Base-by-base conservation (phyloP, 2,113 vertebrate genomes). In the Sylvilagus bachmani region DNA sequence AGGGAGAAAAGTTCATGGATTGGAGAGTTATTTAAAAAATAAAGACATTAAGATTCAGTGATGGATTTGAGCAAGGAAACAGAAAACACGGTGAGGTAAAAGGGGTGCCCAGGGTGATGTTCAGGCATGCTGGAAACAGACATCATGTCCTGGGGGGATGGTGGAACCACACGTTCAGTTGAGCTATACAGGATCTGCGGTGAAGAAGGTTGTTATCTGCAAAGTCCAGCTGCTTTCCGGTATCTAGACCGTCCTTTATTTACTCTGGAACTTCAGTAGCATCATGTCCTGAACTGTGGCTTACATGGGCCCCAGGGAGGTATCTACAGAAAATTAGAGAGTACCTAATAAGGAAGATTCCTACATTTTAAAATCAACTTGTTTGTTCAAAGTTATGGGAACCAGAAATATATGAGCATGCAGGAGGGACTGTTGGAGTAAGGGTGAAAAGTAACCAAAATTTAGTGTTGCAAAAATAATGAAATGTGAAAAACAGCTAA, bases 401-500 rank as follows among this genome's bases (percentile, higher is more conserved):
- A 69, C 79, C 74, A 53, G 12, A 94, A 94, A 53, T 86, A 67
- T 44, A 89, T 64, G 91, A 21, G 0, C 7, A 2, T 92, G 5
- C 6, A 33, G 5, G 7, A 78, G 6, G 67, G 11, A 8, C n/a
- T 70, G 3, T 4, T 3, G 21, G 5, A 27, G 11, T 25, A 25
- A 73, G 14, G 12, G 10, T 38, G 78, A 19, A 93, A 91, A 58
- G 12, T 33, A 36, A 89, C 22, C 64, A 27, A 91, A 95, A 93
- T 62, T 29, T 49, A 66, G 33, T 71, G 14, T 9, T 13, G n/a
- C 31, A 89, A 89, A 95, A 90, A 61, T 80, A 77, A 81, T 71
- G 86, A 73, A 89, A 55, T 24, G 51, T 89, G 10, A 58, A 86
- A 85, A 83, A 93, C 77, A 7, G 10, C 29, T 78, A 75, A 93